A percentile compares a stretch with the other conserved stretches of the same genome.
These are phyloP conservation scores for Serranus cabrilla DNA, from an alignment of 2,797 vertebrate species.

Conservation along the genomic window DNA sequence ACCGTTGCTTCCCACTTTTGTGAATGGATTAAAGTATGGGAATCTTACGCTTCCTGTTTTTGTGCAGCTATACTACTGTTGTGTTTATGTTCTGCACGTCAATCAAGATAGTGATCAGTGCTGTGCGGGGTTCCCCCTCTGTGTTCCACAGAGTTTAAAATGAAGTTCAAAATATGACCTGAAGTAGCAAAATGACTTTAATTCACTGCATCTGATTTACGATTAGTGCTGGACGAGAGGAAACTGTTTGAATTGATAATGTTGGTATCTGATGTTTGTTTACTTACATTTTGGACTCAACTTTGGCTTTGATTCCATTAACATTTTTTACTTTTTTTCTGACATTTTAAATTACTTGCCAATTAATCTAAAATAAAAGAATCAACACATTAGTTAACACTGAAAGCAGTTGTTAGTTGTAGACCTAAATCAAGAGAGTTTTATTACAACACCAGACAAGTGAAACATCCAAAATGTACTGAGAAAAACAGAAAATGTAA, in stretches of 20 bases:
- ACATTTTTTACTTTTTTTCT: neutral
- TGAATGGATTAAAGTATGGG: conserved; percentile 55
- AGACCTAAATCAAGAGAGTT: neutral
- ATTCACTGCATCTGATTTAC: neutral
- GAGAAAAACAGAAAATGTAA: neutral
- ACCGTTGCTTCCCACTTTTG: conserved; percentile 51
- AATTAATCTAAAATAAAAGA: neutral
- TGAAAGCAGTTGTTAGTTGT: neutral
- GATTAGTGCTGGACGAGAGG: neutral
- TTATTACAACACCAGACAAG: neutral
- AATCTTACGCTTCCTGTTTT: conserved; percentile 77
- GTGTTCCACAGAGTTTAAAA: neutral
- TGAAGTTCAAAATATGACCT: neutral
- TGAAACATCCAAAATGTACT: neutral
- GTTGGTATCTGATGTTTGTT: neutral
- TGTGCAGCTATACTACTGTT: conserved; percentile 57
- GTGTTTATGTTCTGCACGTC: conserved; percentile 59
- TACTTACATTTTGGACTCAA: neutral
- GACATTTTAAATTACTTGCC: neutral
- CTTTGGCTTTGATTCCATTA: neutral
- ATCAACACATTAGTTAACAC: neutral
- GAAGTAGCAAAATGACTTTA: neutral
- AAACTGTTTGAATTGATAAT: neutral
- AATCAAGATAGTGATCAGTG: conserved; percentile 58
- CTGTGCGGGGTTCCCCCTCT: neutral